These are phyloP conservation scores for Leptatherina wallacei DNA, from an alignment of 2,797 vertebrate genomes.

Conservation along the genomic window DNA sequence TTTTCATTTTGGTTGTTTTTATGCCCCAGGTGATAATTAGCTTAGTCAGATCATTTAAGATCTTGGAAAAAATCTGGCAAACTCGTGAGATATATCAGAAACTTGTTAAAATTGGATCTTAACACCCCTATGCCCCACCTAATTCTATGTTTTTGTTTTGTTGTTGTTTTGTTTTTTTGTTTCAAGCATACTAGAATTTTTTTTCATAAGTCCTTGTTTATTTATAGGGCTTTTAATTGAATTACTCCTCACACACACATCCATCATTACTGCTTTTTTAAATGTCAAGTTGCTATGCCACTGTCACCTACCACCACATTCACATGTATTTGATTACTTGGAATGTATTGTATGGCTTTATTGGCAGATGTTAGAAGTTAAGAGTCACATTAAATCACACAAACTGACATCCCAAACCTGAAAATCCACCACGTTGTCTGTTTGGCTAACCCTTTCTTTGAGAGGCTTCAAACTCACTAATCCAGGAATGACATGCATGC, in stretches of 20 bases:
- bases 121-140: background rate
- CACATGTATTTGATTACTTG: background rate
- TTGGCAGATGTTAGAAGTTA: background rate
- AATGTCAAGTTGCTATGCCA: background rate
- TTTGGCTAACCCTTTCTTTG: background rate
- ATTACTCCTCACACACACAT: background rate
- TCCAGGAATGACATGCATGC: background rate
- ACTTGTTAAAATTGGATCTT: background rate
- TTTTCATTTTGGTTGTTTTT: background rate
- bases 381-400: background rate
- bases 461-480: background rate
- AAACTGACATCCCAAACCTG: slow-evolving; percentile 14
- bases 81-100: background rate
- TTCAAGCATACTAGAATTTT: no score
- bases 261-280: background rate
- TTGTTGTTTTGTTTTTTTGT: background rate
- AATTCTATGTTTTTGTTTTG: no score
- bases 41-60: background rate
- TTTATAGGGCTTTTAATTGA: background rate
- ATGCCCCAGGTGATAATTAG: background rate
- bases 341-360: background rate
- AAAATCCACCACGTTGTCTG: slow-evolving; percentile 11
- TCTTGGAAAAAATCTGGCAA: background rate
- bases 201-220: background rate
- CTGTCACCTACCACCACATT: background rate